Evolutionary conservation across 30 jellyfish, hydroid and myxozoan species (phyloP), one percentile per base, ranked within the genome.

Genomic region (Aurelia coerulea): DNA sequence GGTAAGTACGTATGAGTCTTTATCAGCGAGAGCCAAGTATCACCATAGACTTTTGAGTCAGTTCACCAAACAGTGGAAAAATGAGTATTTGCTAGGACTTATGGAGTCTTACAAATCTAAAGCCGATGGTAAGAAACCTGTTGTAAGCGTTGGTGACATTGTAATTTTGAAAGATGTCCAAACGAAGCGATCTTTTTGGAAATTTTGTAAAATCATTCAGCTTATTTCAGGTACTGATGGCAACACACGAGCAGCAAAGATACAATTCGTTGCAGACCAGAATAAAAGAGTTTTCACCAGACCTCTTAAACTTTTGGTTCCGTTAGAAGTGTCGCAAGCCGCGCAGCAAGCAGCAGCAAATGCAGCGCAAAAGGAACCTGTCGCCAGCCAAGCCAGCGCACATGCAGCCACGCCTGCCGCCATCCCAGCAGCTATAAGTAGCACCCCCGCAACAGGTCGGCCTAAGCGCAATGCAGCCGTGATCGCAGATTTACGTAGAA

Each of bases 221-320:
- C 74, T 80, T 33, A 35, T 65, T 32, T 23, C 78, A 23, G 90
- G 90, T 35, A 80, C 71, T 18, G 88, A 70, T 14, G 92, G 88
- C 10, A 83, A 59, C 37, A 70, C 54, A 7, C 14, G 92, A 54
- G 88, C 92, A 52, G 83, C 92, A 54, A 83, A 73, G 71, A 14
- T 83, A 15, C 67, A 56, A 19, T 1, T 74, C 16, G 78, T 72
- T 16, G 52, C 88, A 59, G 85, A 74, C 73, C 50, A 56, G 56
- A 78, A 80, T 56, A 0, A 49, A 33, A 69, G 33, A 65, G 46
- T 70, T 10, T 52, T 68, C 11, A 1, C 34, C 19, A 51, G 54
- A 13, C 68, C 88, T 39, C 41, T 46, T 17, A 70, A 70, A 59
- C 68, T 31, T 37, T 51, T 83, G 35, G 39, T 58, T 17, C 92